A percentile compares a stretch with the other conserved stretches of the same genome.
Evolutionary conservation across 2,888 invertebrate species (phyloP).

Genomic region (Troilus luridus): DNA sequence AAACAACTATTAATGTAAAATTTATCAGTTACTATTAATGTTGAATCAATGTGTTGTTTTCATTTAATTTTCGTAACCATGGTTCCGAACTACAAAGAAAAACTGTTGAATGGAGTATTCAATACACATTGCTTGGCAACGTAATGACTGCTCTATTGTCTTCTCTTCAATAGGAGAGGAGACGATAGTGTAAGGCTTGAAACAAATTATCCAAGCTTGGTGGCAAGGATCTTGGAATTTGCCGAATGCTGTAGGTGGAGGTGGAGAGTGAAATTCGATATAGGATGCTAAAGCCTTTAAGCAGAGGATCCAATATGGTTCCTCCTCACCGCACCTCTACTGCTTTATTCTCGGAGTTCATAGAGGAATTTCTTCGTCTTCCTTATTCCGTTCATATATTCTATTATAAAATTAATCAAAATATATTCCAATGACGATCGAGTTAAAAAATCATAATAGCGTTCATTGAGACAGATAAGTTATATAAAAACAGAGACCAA

Average conservation of each 20-base stretch:
- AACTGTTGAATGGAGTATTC: background rate
- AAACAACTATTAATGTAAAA: too few species aligned
- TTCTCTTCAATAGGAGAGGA: background rate
- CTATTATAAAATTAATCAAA: too few species aligned
- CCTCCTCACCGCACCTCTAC: background rate
- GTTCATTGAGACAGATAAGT: too few species aligned
- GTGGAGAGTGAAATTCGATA: constrained; percentile 28
- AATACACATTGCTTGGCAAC: background rate
- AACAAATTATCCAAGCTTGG: background rate
- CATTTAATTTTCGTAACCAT: too few species aligned
- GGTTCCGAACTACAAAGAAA: too few species aligned
- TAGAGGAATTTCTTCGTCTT: background rate
- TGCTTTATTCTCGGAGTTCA: background rate
- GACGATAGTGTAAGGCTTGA: background rate
- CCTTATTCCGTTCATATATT: background rate
- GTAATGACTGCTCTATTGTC: background rate
- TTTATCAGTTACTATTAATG: too few species aligned
- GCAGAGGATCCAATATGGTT: constrained; percentile 24
- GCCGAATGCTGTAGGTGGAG: background rate
- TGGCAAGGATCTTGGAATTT: constrained; percentile 1
- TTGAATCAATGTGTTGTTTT: too few species aligned
- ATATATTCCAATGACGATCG: too few species aligned
- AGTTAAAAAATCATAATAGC: too few species aligned
- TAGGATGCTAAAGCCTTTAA: constrained; percentile 4
- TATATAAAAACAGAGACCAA: too few species aligned